phyloP scores from a whole-genome alignment of 2,113 vertebrate genomes.

The Hemibagrus wyckioides region DNA sequence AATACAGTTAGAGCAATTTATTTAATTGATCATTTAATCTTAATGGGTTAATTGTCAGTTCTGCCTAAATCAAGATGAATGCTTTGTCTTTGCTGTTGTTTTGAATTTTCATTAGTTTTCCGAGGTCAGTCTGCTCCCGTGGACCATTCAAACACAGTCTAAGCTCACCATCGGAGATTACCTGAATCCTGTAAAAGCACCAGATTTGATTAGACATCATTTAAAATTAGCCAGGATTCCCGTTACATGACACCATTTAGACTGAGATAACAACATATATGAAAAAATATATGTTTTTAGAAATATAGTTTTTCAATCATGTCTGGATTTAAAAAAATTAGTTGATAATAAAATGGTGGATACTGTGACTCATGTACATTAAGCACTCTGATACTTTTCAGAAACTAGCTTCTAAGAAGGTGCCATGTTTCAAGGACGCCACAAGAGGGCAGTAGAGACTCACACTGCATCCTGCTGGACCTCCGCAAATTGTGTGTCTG shows the following conservation, averaged over 20 bases:
- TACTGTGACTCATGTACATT: no score
- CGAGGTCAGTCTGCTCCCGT: not conserved
- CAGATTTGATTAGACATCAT: not conserved
- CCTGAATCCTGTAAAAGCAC: not conserved
- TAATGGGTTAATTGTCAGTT: not conserved
- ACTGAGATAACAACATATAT: not conserved
- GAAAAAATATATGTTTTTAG: not conserved
- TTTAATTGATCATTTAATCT: not conserved
- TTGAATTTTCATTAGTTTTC: no score
- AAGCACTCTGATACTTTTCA: not conserved
- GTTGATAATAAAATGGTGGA: not conserved
- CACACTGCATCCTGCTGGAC: not conserved
- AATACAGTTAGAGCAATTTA: not conserved
- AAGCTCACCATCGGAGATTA: not conserved
- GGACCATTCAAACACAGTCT: not conserved
- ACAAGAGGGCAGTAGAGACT: conserved; percentile 40
- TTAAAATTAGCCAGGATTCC: not conserved
- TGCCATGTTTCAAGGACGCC: not conserved
- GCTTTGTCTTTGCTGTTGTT: not conserved
- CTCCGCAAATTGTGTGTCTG: not conserved
- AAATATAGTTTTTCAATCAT: not conserved
- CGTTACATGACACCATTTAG: not conserved
- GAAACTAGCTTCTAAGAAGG: not conserved
- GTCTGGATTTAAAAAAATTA: not conserved
- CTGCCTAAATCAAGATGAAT: not conserved